These are phyloP conservation scores for Dione vanillae DNA, from an alignment of 2,888 invertebrate species.

Conservation along the genomic window DNA sequence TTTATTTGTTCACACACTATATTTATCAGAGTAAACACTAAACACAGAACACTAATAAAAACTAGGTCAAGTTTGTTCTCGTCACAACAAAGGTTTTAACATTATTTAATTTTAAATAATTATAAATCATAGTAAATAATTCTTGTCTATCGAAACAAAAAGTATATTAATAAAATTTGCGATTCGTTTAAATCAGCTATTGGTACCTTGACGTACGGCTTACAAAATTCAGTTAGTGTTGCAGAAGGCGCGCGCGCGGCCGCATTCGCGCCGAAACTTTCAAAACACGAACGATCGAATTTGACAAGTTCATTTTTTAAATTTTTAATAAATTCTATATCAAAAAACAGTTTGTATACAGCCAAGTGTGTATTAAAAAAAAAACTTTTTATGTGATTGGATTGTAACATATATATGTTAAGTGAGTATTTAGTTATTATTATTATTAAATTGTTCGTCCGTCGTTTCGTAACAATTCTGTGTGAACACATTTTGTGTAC, in stretches of 20 bases:
- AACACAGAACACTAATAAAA: conserved; percentile 16
- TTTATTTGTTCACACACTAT: conserved; percentile 3
- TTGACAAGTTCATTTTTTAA: conserved; percentile 49
- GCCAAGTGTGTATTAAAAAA: conserved; percentile 54
- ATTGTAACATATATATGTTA: conserved; percentile 74
- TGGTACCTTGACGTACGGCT: conserved; percentile 76
- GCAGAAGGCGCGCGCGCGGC: conserved; percentile 79
- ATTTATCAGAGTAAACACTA: conserved; percentile 13
- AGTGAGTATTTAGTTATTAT: conserved; percentile 69
- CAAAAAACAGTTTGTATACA: conserved; percentile 42
- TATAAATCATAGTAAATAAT: conserved; percentile 11
- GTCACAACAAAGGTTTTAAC: conserved; percentile 9
- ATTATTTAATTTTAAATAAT: neutral
- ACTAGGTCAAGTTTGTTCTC: conserved; percentile 19
- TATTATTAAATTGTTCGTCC: conserved; percentile 71
- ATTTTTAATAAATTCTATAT: conserved; percentile 49
- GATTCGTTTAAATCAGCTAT: conserved; percentile 49
- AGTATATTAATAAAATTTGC: conserved; percentile 32
- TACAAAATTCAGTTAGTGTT: conserved; percentile 80
- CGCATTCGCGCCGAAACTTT: conserved; percentile 76
- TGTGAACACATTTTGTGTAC: conserved; percentile 12
- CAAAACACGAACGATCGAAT: conserved; percentile 55
- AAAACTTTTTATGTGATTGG: conserved; percentile 66
- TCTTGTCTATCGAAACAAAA: conserved; percentile 1
- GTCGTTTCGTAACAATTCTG: conserved; percentile 56